Base-by-base conservation (phyloP, 2,888 invertebrate genomes). In the Watsonalla cultraria region DNA sequence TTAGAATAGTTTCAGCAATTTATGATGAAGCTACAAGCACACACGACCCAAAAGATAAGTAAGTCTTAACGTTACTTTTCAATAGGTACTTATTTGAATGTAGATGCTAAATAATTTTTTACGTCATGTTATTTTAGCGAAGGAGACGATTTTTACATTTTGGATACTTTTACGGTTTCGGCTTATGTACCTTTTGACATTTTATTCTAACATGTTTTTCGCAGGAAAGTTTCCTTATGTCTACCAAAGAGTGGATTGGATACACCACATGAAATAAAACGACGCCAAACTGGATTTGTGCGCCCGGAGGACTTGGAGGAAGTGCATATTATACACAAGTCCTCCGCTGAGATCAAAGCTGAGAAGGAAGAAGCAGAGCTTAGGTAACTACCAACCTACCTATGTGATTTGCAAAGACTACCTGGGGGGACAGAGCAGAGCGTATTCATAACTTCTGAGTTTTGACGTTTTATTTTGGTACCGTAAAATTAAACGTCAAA, bases 241-340 rank as follows among this genome's bases (percentile, higher is more conserved):
- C 7, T 66, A 7, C 74, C 81, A 0, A 33, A 15, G 0, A 35
- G 55, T 4, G 56, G 51, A 61, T 59, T n/a, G 56, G 51, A 5
- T 64, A 54, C 15, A 60, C 48, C 42, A 75, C 42, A 11, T 42
- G 42, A 78, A 56, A 80, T 83, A 54, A 79, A 70, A 53, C 70
- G 85, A 53, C 74, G 84, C 6, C 82, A 78, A 56, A 85, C 87
- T 6, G 87, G 85, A 2, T 86, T 80, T 52, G 66, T 77, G 11
- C 65, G 70, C 5, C 64, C 68, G 0, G 59, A 66, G 49, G 78
- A 78, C 54, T 42, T 42, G 11, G 42, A 42, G 11, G 11, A 42
- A 42, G 11, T 42, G 11, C 42, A 42, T 42, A 11, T 42, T 11
- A 42, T 42, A 42, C 42, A 42, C 11, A 11, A 42, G 11, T 11